Conservation (phyloP, 92 coral and sea anemone species). For the Porites evermanni region DNA sequence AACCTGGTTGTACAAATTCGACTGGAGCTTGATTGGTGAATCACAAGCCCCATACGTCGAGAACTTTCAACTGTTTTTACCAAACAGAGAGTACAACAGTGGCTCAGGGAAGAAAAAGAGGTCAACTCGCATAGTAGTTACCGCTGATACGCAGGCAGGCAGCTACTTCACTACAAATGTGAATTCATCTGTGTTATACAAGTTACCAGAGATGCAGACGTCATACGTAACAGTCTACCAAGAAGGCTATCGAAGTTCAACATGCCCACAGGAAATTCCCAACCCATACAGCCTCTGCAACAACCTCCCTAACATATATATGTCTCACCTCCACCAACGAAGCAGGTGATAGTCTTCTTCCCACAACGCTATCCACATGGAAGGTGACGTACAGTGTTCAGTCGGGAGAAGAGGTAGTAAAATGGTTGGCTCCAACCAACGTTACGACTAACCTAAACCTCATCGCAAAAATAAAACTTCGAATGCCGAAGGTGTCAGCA, state of each 20-base stretch:
- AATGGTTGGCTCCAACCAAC: conserved; percentile 51
- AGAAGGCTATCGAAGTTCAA: conserved; percentile 54
- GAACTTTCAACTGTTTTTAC: conserved; percentile 55
- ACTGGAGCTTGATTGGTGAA: conserved; percentile 51
- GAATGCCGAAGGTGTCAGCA: conserved; percentile 31
- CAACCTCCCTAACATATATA: conserved; percentile 69
- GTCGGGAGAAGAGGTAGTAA: conserved; percentile 23
- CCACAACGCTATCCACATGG: conserved; percentile 65
- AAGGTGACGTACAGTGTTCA: conserved; percentile 14
- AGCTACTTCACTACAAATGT: conserved; percentile 40
- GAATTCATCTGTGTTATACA: conserved; percentile 31
- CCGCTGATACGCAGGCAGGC: conserved; percentile 41
- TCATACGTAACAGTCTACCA: conserved; percentile 57
- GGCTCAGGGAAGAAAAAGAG: conserved; percentile 20
- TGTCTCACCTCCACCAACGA: conserved; percentile 46
- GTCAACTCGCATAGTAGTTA: conserved; percentile 13
- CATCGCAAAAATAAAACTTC: conserved; percentile 37
- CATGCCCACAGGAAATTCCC: conserved; percentile 48
- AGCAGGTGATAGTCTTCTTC: conserved; percentile 54
- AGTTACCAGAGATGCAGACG: conserved; percentile 37
- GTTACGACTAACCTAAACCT: conserved; percentile 44
- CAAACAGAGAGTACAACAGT: conserved; percentile 28
- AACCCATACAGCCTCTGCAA: conserved; percentile 75
- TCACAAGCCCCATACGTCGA: conserved; percentile 48
- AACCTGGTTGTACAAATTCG: conserved; percentile 47